A percentile compares a stretch with the other conserved stretches of the same genome.
Evolutionary conservation across 2,113 vertebrate genomes (phyloP).

Genomic region (Oncorhynchus mykiss): DNA sequence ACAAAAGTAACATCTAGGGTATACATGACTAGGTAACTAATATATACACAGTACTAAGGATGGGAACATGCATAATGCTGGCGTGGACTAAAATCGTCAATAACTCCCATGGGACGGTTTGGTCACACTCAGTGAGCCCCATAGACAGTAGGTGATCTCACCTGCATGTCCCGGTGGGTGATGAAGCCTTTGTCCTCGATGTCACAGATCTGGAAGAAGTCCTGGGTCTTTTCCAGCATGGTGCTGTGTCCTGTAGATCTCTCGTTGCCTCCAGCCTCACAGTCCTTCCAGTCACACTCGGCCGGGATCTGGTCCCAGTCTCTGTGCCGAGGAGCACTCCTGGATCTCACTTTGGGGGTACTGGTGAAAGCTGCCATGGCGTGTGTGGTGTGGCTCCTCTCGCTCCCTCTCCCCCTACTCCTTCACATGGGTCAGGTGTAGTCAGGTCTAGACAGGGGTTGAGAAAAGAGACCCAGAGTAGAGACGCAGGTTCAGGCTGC

Average conservation of each 20-base stretch:
- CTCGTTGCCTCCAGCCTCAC: not conserved
- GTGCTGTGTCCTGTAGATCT: slow-evolving; percentile 35
- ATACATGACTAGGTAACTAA: too few relatives aligned
- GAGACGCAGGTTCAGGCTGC: slow-evolving; percentile 50
- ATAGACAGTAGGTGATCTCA: slow-evolving; percentile 50
- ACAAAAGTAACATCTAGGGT: too few relatives aligned
- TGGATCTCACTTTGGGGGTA: slow-evolving; percentile 30
- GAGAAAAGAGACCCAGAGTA: slow-evolving; percentile 45
- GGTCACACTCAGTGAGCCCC: too few relatives aligned
- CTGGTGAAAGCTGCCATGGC: slow-evolving; percentile 61
- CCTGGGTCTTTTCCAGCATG: slow-evolving; percentile 79
- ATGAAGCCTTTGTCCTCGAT: slow-evolving; percentile 88
- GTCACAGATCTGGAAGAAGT: slow-evolving; percentile 93
- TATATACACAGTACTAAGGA: too few relatives aligned
- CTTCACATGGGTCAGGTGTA: slow-evolving; percentile 55
- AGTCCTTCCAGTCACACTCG: not conserved
- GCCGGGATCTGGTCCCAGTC: slow-evolving; percentile 4
- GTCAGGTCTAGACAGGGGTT: slow-evolving; percentile 29
- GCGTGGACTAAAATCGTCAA: too few relatives aligned
- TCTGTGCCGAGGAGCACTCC: not conserved
- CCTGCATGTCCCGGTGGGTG: slow-evolving; percentile 86
- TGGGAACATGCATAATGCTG: too few relatives aligned
- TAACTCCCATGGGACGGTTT: too few relatives aligned
- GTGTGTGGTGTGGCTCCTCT: slow-evolving; percentile 2
- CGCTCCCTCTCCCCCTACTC: slow-evolving; percentile 17